Percentiles rank a stretch among this genome's conserved stretches.
Conservation (phyloP, 2,113 vertebrate genomes). For the Lycaon pictus region DNA sequence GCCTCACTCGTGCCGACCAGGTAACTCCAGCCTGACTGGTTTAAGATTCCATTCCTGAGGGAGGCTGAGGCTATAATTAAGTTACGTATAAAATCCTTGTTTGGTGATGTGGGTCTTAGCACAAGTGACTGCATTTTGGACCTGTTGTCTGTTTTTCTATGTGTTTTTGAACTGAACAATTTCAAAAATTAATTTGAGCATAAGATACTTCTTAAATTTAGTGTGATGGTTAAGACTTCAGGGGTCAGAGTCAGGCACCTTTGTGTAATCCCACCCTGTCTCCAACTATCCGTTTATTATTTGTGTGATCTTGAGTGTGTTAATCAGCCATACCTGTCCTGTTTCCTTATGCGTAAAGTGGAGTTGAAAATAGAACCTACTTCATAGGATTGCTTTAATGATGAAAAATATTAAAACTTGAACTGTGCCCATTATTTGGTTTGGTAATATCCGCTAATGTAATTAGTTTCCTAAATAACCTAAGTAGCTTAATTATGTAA, state of each 20-base stretch:
- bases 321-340: neutral
- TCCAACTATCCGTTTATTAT: neutral
- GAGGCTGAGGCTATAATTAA: neutral
- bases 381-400: neutral
- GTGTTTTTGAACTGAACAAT: neutral
- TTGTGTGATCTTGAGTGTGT: neutral
- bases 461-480: conserved; percentile 42
- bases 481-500: neutral
- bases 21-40: neutral
- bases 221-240: neutral
- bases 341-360: neutral
- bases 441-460: neutral
- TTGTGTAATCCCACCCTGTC: neutral
- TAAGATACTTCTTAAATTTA: conserved; percentile 17
- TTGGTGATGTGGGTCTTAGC: neutral
- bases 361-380: neutral
- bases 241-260: neutral
- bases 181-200: conserved; percentile 56
- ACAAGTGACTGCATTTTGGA: neutral
- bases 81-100: neutral
- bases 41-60: neutral
- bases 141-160: neutral
- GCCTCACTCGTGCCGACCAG: neutral
- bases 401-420: conserved; percentile 21
- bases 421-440: neutral